Conservation (phyloP, 2,797 vertebrate species). For the Enoplosus armatus region DNA sequence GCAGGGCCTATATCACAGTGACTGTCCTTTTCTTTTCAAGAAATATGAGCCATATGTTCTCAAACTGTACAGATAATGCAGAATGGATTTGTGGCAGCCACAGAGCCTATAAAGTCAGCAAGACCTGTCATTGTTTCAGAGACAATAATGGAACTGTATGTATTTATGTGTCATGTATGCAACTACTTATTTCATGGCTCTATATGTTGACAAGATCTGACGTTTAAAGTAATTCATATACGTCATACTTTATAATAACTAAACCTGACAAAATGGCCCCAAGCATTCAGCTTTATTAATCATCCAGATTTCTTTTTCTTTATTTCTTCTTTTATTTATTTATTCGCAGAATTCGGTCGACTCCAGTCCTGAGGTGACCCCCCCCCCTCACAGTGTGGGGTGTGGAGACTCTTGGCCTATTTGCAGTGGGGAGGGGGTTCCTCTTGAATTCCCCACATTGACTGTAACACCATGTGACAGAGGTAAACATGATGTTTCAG, state of each 20-base stretch:
- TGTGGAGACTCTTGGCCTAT: conserved; percentile 15
- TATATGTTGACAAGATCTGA: neutral
- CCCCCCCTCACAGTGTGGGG: conserved; percentile 3
- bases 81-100: neutral
- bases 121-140: neutral
- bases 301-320: conserved; percentile 11
- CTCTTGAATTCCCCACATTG: conserved; percentile 42
- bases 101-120: neutral
- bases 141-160: neutral
- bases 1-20: neutral
- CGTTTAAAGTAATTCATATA: conserved; percentile 28
- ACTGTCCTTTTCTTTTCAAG: neutral
- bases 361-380: conserved; percentile 35
- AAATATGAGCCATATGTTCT: neutral
- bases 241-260: conserved; percentile 19
- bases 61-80: conserved; percentile 13
- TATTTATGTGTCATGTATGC: neutral
- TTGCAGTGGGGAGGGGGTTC: neutral
- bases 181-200: neutral
- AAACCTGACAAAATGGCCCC: conserved; percentile 41
- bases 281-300: conserved; percentile 6
- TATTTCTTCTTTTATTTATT: conserved; percentile 17
- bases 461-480: conserved; percentile 74
- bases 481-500: conserved; percentile 63
- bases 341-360: conserved; percentile 25